phyloP scores from a whole-genome alignment of 2,113 vertebrate genomes.

The Toxostoma redivivum region DNA sequence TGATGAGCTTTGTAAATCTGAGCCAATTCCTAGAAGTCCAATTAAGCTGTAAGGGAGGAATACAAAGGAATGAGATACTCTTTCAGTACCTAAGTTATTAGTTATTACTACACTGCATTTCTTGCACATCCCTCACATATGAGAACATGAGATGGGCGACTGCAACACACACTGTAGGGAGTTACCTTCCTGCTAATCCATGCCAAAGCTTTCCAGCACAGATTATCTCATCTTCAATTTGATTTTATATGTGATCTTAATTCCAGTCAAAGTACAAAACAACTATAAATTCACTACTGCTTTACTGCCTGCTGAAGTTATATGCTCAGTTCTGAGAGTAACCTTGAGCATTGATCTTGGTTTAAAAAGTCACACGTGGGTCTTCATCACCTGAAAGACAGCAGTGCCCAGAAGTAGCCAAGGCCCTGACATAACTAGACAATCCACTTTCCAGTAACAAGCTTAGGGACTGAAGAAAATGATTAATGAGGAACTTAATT shows the following conservation, averaged over 20 bases:
- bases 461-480: neutral
- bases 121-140: neutral
- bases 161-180: neutral
- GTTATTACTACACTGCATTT: neutral
- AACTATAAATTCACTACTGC: neutral
- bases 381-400: neutral
- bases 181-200: neutral
- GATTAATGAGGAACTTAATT: neutral
- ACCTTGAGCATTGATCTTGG: neutral
- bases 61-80: neutral
- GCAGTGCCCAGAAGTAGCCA: neutral
- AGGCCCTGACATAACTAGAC: neutral
- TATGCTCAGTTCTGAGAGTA: neutral
- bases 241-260: neutral
- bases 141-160: neutral
- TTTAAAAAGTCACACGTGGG: neutral
- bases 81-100: neutral
- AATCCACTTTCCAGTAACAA: neutral
- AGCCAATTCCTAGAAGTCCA: neutral
- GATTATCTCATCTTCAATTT: neutral
- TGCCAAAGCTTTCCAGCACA: neutral
- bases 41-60: neutral
- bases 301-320: neutral
- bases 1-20: neutral
- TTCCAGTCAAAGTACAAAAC: neutral